Base-by-base conservation (phyloP, 2,113 vertebrate genomes). In the Meriones unguiculatus region DNA sequence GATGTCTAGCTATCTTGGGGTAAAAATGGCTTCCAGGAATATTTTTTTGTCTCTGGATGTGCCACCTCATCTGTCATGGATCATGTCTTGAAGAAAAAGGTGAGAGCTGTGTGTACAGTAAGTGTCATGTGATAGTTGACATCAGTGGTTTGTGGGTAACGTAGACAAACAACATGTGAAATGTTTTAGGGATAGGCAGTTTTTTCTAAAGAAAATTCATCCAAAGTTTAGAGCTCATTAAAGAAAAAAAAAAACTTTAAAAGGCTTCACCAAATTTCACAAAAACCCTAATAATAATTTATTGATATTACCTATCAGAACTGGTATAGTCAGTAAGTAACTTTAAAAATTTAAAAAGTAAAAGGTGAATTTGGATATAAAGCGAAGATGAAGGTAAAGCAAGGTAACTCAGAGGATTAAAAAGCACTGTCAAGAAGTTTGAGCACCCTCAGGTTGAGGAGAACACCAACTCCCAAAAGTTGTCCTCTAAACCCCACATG, bases 161-260 rank as follows among this genome's bases (percentile, higher is more conserved):
- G 2, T 15, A 67, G 82, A 93, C 70, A 90, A 92, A 28, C 2
- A 90, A 80, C 6, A 5, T 41, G 2, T 57, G 24, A 88, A 76
- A 82, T 54, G 22, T 73, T 46, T 73, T n/a, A 65, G 41, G 89
- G 30, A 73, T 64, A 89, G 85, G 41, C 78, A 72, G 17, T 87
- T 4, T 87, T 4, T 80, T 87, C 80, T 87, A 50, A 52, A 92
- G 35, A 92, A 81, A 96, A 57, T 57, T 73, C 50, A 87, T 90
- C 85, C 24, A 64, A 64, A 35, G 70, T 30, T 69, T 38, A 87
- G 54, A 87, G 13, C 35, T 24, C 3, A 67, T 54, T 50, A 57
- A 64, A 84, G 38, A 93, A 57, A 57, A 52, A 84, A 69, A 91
- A 70, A 72, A 32, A 25, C 14, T 28, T 62, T 38, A 5, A 4